These are phyloP conservation scores for Leptopilina clavipes DNA, from an alignment of 1,140 invertebrate genomes.

Conservation along the genomic window DNA sequence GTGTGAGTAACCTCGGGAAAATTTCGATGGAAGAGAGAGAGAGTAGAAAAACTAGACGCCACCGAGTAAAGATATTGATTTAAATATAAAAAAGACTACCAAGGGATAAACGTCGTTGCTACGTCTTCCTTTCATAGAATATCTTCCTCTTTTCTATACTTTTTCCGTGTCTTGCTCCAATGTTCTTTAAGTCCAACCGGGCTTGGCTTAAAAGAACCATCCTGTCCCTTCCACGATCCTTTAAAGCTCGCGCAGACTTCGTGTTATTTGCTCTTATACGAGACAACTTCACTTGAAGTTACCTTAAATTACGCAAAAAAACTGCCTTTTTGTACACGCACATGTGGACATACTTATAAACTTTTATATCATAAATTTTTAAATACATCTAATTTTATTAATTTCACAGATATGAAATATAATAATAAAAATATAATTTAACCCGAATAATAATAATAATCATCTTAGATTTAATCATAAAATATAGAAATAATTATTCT, in stretches of 20 bases:
- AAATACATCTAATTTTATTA: too few relatives aligned
- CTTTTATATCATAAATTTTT: neutral
- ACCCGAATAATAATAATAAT: too few relatives aligned
- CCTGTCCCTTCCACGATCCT: conserved; percentile 16
- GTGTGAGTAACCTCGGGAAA: conserved; percentile 23
- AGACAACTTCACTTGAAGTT: neutral
- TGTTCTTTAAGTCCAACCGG: conserved; percentile 15
- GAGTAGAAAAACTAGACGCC: conserved; percentile 18
- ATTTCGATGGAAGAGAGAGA: neutral
- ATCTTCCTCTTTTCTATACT: conserved; percentile 1
- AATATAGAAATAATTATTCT: too few relatives aligned
- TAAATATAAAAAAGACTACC: conserved; percentile 31
- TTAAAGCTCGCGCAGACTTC: neutral
- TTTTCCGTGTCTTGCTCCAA: neutral
- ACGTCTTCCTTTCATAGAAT: conserved; percentile 3
- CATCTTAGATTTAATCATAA: too few relatives aligned
- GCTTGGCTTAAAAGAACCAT: neutral
- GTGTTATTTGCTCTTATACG: conserved; percentile 22
- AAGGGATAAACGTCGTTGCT: neutral
- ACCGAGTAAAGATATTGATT: neutral
- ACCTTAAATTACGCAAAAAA: neutral
- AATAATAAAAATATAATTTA: too few relatives aligned
- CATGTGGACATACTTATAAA: neutral
- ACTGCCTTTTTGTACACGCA: neutral
- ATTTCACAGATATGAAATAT: too few relatives aligned